phyloP scores from a whole-genome alignment of 2,797 vertebrate species.

The Manis javanica region DNA sequence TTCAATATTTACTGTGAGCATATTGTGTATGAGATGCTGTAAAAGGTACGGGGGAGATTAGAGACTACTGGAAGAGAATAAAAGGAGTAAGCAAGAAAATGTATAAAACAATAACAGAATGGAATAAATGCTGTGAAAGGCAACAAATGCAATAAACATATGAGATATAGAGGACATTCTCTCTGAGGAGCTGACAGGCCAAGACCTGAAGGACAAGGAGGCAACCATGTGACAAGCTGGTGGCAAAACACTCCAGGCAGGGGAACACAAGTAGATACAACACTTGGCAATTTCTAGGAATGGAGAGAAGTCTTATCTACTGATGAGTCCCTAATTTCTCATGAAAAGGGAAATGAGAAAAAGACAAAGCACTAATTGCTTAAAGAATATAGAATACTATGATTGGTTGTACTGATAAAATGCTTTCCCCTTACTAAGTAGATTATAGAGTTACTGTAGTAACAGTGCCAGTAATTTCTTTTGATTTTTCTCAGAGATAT shows the following conservation, averaged over 20 bases:
- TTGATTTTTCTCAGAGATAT: not conserved
- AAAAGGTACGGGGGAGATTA: not conserved
- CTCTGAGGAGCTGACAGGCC: not conserved
- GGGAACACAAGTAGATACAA: not conserved
- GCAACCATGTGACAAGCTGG: not conserved
- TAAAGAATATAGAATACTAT: not conserved
- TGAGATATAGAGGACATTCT: not conserved
- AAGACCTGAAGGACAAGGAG: not conserved
- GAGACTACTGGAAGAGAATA: not conserved
- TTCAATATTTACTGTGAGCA: not conserved
- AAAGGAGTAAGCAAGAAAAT: not conserved
- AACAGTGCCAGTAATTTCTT: not conserved
- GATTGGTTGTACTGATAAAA: not conserved
- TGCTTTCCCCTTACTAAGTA: not conserved
- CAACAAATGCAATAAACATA: not conserved
- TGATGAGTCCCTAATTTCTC: not conserved
- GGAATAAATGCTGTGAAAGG: not conserved
- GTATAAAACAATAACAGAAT: not conserved
- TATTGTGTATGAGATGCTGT: not conserved
- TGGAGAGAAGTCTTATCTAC: not conserved
- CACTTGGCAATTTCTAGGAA: not conserved
- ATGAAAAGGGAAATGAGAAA: not conserved
- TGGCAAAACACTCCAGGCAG: not conserved
- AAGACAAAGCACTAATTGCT: not conserved
- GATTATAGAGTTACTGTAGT: not conserved